These are phyloP conservation scores for Koerneria pararmatus DNA, from an alignment of 2,888 invertebrate genomes.

Conservation along the genomic window DNA sequence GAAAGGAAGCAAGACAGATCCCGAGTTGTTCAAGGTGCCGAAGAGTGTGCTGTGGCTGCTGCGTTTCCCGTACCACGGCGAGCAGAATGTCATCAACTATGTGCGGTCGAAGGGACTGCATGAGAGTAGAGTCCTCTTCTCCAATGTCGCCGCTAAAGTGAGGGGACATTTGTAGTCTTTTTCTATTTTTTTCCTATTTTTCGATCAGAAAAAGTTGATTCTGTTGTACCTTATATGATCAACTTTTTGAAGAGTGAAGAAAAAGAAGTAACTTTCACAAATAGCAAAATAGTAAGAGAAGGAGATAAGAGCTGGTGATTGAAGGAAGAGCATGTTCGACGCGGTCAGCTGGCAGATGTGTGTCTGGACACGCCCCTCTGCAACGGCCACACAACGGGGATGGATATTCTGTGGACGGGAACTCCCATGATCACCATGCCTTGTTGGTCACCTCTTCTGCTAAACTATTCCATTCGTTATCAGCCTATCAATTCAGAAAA, in stretches of 20 bases:
- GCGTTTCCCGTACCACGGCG: conserved; percentile 77
- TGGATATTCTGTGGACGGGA: conserved; percentile 99
- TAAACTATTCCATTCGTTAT: background rate
- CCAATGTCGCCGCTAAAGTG: conserved; percentile 92
- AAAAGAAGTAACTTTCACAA: background rate
- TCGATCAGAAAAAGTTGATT: no score
- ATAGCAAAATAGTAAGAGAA: background rate
- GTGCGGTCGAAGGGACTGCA: conserved; percentile 76
- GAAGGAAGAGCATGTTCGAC: conserved; percentile 83
- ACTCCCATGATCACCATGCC: conserved; percentile 94
- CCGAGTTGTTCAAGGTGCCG: conserved; percentile 74
- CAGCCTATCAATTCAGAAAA: background rate
- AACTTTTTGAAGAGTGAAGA: no score
- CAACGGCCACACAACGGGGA: conserved; percentile 97
- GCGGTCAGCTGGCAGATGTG: conserved; percentile 94
- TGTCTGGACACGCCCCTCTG: conserved; percentile 96
- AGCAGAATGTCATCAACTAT: conserved; percentile 69
- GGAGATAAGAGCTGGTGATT: conserved; percentile 1
- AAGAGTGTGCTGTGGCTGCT: conserved; percentile 90
- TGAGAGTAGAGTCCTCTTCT: conserved; percentile 78
- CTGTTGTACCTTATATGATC: no score
- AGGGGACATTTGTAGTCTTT: conserved; percentile 61
- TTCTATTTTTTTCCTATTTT: no score
- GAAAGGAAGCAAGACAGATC: no score
- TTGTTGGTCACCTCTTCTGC: conserved; percentile 66